Base-by-base conservation (phyloP, 2,797 vertebrate species). In the Heliangelus exortis region DNA sequence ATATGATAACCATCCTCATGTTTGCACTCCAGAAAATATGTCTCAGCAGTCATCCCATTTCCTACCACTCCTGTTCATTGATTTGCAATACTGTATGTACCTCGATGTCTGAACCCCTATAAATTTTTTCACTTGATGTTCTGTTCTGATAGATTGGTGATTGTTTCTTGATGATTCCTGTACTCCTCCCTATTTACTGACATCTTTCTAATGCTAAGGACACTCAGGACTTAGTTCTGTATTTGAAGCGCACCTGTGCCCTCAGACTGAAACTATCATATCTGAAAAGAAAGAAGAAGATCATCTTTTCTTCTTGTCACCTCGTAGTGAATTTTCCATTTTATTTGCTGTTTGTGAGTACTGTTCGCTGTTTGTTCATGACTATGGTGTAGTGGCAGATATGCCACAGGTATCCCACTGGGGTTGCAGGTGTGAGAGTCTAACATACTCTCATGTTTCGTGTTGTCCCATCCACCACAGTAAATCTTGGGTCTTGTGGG, bases 361-460 rank as follows among this genome's bases (percentile, higher is more conserved):
- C 39, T 41, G 8, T 11, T 3, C 63, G 23, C 16, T 59, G 11
- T 59, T 87, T 59, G 11, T 59, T 87, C 9, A 12, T 54, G 33
- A 17, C 34, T 50, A 12, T 34, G 11, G 10, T 36, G 12, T 10
- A 7, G 15, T 48, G 43, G 7, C 67, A 62, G 47, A 48, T 41
- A 8, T n/a, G n/a, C 47, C 34, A 26, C 7, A 17, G 43, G 31
- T 78, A 28, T 73, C 6, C 5, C 47, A 36, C 13, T 41, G 47
- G 31, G 45, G 33, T 31, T 75, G 8, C 21, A 72, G 15, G 8
- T 6, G 5, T 29, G 22, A 57, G 18, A 48, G 20, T 28, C 3
- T 79, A 28, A 47, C 34, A 8, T 11, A 2, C 29, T 71, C 4
- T 66, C 1, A 0, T 69, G 47, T 34, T 82, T 66, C 4, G 2